Percentiles rank a stretch among this genome's conserved stretches.
Evolutionary conservation across 2,113 vertebrate genomes (phyloP).

Genomic region (Prunella himalayana): DNA sequence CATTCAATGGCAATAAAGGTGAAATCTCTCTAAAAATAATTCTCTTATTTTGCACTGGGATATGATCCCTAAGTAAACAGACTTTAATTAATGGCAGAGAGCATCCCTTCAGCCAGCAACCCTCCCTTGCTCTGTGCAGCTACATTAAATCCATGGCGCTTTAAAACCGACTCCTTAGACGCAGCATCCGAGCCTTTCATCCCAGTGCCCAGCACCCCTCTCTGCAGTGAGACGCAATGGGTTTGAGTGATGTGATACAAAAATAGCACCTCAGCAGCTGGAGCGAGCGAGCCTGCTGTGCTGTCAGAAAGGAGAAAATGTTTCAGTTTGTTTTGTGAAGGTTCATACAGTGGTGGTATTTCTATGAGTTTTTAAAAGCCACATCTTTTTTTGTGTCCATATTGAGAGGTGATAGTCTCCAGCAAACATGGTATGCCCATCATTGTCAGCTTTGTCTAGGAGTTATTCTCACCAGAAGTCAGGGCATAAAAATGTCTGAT

Average conservation of each 20-base stretch:
- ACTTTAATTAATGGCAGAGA: constrained; percentile 36
- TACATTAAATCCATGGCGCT: background rate
- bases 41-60: background rate
- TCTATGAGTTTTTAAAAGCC: background rate
- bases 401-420: background rate
- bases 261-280: constrained; percentile 46
- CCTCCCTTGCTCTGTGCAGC: background rate
- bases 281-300: background rate
- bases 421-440: background rate
- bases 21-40: constrained; percentile 45
- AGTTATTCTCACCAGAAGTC: background rate
- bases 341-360: background rate
- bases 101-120: background rate
- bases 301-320: background rate
- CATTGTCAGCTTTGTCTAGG: background rate
- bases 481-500: background rate
- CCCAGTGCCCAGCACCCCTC: background rate
- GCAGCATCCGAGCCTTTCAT: constrained; percentile 5
- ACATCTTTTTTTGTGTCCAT: background rate
- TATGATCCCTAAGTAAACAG: constrained; percentile 40
- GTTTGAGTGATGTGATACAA: constrained; percentile 26
- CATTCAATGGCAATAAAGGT: constrained; percentile 28
- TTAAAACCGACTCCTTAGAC: constrained; percentile 9
- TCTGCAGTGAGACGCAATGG: background rate
- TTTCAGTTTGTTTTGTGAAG: background rate